Evolutionary conservation across 1,140 invertebrate genomes (phyloP), one percentile per base, ranked within the genome.

Genomic region (Drosophila tsacasi): DNA sequence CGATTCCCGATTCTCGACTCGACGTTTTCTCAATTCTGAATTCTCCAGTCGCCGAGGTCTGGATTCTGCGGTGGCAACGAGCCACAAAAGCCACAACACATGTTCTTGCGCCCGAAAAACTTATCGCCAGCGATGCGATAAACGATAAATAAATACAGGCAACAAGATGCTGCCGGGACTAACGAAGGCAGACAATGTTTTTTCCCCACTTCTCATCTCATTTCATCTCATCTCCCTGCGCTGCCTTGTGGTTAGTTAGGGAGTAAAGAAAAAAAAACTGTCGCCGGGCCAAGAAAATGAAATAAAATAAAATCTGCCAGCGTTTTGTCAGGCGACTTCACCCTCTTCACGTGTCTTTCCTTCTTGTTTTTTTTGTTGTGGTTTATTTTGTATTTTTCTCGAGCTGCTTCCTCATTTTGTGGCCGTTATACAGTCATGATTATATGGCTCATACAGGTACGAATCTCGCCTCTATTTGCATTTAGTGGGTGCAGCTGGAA

Each of bases 91-190:
- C 61, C 52, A 52, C 84, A 91, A 92, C 91, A 92, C 85, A 91
- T 92, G 91, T 92, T 92, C 91, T 92, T 92, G 91, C 91, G 91
- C 91, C 91, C 91, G 81, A 81, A 92, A 91, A 91, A 91, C 86
- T 91, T 91, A 91, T 91, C 86, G 87, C 86, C 81, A 65, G 76
- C 81, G 85, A 85, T 90, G 85, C 85, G 85, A 90, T 90, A 91
- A 90, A 90, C 86, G 85, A 90, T 90, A 90, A 90, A 90, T 90
- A 91, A 90, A 90, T 90, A 89, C 58, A 81, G 68, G 63, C 65
- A 75, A 59, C 25, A 47, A 66, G 57, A 71, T 59, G 52, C 75
- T 74, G 32, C 54, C 42, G 21, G 44, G 67, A 59, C 76, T 83
- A 83, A 83, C 81, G 81, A 83, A 83, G 81, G 76, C 65, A 69